Evolutionary conservation across 2,113 vertebrate genomes (phyloP), one percentile per base, ranked within the genome.

Genomic region (Grallaria varia): DNA sequence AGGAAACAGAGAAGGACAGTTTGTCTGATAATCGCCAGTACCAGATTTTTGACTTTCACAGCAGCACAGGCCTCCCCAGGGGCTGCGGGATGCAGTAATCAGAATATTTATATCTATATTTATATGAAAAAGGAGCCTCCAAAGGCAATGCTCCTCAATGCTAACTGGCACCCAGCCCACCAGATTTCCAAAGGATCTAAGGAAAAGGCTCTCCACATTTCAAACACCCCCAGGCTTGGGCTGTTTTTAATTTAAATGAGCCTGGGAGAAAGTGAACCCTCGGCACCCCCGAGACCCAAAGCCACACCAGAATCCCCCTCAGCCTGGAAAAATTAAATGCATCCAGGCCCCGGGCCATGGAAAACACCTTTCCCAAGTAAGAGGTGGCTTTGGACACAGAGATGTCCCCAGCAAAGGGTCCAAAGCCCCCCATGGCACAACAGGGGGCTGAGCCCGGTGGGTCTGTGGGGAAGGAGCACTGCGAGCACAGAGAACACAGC

Each of bases 271-370:
- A 21, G 2, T 12, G 8, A 40, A n/a, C 33, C 20, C 31, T 47
- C 23, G 37, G 12, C 28, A 42, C 10, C 1, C 1, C 0, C 1
- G 2, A 30, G 28, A n/a, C 20, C 39, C 23, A 27, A 59, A 4
- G 7, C 15, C 19, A 52, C 39, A 60, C 5, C 21, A 47, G 8
- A 45, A 30, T 18, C 50, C 21, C 27, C 12, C 19, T 3, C 7
- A 9, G 0, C 0, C 30, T 19, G 2, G 6, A 12, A 39, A 22
- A 49, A 18, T 0, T 3, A 27, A 33, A n/a, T 0, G 1, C 22
- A 13, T 2, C 10, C 21, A 14, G 0, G 2, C 12, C 23, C 1
- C 3, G 10, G 21, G 17, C 21, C 6, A 16, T 0, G 9, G 9
- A 21, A 81, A 74, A 64, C 0, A 3, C 18, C 5, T 13, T n/a